Base-by-base conservation (phyloP, 2,113 vertebrate species). In the Asarcornis scutulata region DNA sequence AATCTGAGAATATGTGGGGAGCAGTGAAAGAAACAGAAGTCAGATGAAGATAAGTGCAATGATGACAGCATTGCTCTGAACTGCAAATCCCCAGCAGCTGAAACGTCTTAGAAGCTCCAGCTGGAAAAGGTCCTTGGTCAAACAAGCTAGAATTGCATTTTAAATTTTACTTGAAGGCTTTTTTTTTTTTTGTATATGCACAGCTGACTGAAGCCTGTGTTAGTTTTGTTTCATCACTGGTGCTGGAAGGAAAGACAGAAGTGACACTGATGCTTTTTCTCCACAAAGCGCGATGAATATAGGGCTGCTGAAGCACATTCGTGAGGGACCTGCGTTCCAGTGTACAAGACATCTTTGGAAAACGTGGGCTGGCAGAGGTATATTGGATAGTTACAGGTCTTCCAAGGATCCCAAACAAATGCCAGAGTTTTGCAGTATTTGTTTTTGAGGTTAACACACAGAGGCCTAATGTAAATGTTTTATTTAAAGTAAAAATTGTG, bases 401-500 rank as follows among this genome's bases (percentile, higher is more conserved):
- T 44, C 21, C 0, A 0, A 69, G 22, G 50, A 73, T 21, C 15
- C 48, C 58, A 84, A 46, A 60, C n/a, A 77, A 73, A 86, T 10
- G 38, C 13, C 60, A 68, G 69, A 27, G 38, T 68, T 72, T 81
- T 3, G 4, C 42, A 72, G 38, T 20, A 46, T 63, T 89, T 75
- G 36, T 44, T 76, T 56, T 44, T 62, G 5, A 83, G 25, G 32
- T 77, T 83, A 83, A 94, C 85, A 91, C 68, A 96, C 77, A 69
- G 69, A 95, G 48, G 56, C 79, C 88, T 89, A 95, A 91, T 96
- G 78, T 75, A 97, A 97, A 97, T 94, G 92, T 97, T 98, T 98
- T 98, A 98, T 98, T 98, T 97, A 90, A 97, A 97, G 89, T 97
- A 90, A 97, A 97, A 98, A 98, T 87, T 97, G 93, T 97, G 96